Conservation (phyloP, 2,888 invertebrate genomes). For the Psylliodes chrysocephalus region DNA sequence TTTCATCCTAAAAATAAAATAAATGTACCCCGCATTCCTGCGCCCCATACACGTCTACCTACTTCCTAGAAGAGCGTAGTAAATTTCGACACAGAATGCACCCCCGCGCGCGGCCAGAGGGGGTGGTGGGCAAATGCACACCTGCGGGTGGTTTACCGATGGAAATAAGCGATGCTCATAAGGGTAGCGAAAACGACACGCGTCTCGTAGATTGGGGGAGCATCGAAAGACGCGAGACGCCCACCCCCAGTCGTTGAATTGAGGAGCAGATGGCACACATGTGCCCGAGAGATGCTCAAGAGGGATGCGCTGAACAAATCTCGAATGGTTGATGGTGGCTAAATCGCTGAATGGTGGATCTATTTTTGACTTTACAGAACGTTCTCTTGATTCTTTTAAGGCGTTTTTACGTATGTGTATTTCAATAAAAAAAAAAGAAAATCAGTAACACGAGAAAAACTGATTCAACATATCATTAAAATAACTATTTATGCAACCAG, state of each 20-base stretch:
- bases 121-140: constrained; percentile 44
- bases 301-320: neutral
- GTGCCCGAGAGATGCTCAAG: neutral
- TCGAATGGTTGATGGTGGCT: no score
- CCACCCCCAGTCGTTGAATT: neutral
- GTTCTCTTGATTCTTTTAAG: no score
- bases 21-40: constrained; percentile 21
- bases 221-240: neutral
- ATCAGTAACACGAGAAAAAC: no score
- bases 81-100: constrained; percentile 19
- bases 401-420: no score
- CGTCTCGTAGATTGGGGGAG: constrained; percentile 12
- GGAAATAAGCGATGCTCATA: constrained; percentile 20
- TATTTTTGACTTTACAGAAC: no score
- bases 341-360: no score
- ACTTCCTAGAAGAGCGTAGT: constrained; percentile 30
- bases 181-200: constrained; percentile 22
- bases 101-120: neutral
- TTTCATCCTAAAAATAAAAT: neutral
- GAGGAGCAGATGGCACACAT: constrained; percentile 2
- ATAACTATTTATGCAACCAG: no score
- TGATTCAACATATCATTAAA: no score
- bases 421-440: no score
- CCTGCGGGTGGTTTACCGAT: constrained; percentile 28
- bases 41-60: neutral